Conservation (phyloP, 2,888 invertebrate species). For the Galerucella calmariensis region DNA sequence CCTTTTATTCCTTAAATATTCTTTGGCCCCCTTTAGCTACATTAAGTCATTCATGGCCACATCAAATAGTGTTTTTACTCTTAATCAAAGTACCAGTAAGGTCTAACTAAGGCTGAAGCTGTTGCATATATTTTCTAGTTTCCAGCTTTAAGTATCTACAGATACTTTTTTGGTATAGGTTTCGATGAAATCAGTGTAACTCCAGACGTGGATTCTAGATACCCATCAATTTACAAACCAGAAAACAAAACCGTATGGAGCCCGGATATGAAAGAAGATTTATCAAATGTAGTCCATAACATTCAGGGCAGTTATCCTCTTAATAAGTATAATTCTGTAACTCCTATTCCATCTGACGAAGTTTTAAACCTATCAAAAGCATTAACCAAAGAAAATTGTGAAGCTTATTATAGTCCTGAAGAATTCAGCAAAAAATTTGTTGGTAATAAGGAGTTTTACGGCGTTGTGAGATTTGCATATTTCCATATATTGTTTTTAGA, state of each 20-base stretch:
- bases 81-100: too few relatives aligned
- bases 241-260: background rate
- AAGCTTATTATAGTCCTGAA: background rate
- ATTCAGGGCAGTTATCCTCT: background rate
- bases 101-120: too few relatives aligned
- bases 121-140: too few relatives aligned
- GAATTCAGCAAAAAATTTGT: slow-evolving; percentile 9
- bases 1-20: too few relatives aligned
- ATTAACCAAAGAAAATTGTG: background rate
- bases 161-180: background rate
- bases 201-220: background rate
- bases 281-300: background rate
- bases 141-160: too few relatives aligned
- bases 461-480: too few relatives aligned
- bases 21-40: too few relatives aligned
- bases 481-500: slow-evolving; percentile 14
- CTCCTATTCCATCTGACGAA: background rate
- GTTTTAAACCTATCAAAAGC: background rate
- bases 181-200: background rate
- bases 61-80: too few relatives aligned
- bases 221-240: background rate
- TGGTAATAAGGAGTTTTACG: background rate
- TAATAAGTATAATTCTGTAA: background rate
- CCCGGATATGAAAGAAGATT: background rate
- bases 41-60: too few relatives aligned